phyloP scores from a whole-genome alignment of 1,140 invertebrate genomes.

The Lepidurus apus region DNA sequence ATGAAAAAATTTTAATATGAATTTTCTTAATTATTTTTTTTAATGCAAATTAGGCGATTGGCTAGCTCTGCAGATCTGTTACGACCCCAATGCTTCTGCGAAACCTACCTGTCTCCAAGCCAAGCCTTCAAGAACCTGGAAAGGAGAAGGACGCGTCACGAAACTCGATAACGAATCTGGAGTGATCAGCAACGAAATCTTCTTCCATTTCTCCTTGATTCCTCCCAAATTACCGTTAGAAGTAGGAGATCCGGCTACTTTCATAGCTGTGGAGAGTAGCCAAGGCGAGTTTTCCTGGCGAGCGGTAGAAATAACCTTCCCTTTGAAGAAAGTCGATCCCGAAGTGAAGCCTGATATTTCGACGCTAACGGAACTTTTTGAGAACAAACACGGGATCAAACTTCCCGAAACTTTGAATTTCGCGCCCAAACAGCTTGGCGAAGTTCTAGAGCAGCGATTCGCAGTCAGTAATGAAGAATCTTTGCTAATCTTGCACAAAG shows the following conservation, averaged over 20 bases:
- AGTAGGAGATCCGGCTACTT: not conserved
- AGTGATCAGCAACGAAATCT: conserved; percentile 35
- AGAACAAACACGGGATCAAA: not conserved
- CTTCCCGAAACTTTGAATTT: not conserved
- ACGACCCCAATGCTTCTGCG: conserved; percentile 13
- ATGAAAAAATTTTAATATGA: not conserved
- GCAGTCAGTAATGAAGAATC: conserved; percentile 4
- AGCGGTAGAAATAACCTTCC: not conserved
- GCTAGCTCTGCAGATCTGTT: conserved; percentile 26
- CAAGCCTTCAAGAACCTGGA: conserved; percentile 31
- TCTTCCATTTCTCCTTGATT: conserved; percentile 26
- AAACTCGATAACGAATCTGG: conserved; percentile 24
- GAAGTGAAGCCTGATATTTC: not conserved
- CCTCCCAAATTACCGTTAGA: not conserved
- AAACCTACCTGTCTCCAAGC: conserved; percentile 23
- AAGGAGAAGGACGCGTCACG: conserved; percentile 31
- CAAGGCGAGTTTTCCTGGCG: not conserved
- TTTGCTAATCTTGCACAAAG: conserved; percentile 23
- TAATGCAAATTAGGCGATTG: conserved; percentile 26
- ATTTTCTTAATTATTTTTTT: not conserved
- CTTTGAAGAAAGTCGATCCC: not conserved
- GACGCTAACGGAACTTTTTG: conserved; percentile 23
- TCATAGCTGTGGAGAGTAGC: not conserved
- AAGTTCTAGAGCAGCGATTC: not conserved
- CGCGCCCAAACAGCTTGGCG: not conserved